Conservation (phyloP, 2,888 invertebrate genomes). For the Drosophila paracracens region DNA sequence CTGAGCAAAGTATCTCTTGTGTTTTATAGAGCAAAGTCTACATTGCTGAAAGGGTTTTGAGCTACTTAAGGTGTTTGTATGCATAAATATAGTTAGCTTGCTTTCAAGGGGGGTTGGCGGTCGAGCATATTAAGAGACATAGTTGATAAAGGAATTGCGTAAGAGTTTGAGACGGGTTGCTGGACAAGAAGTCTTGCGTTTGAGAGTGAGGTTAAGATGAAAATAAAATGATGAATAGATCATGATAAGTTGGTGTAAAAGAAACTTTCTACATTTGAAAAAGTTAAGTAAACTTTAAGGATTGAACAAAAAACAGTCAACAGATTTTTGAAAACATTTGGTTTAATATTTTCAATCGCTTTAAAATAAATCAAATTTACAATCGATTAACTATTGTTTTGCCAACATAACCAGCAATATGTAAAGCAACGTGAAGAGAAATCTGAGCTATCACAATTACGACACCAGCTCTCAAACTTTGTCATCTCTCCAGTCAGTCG, state of each 20-base stretch:
- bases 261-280: background rate
- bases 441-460: slow-evolving; percentile 38
- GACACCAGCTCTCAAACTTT: slow-evolving; percentile 42
- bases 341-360: background rate
- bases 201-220: slow-evolving; percentile 14
- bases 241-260: background rate
- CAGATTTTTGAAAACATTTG: background rate
- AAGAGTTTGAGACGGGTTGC: slow-evolving; percentile 19
- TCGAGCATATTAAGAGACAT: slow-evolving; percentile 22
- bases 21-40: slow-evolving; percentile 40
- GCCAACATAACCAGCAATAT: slow-evolving; percentile 18
- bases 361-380: background rate
- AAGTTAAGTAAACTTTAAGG: slow-evolving; percentile 1
- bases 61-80: slow-evolving; percentile 58
- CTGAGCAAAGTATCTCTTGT: slow-evolving; percentile 35
- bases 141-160: slow-evolving; percentile 33
- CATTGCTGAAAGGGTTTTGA: slow-evolving; percentile 37
- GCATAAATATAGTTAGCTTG: slow-evolving; percentile 62
- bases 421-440: slow-evolving; percentile 12
- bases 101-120: slow-evolving; percentile 20
- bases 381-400: slow-evolving; percentile 35
- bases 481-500: slow-evolving; percentile 39
- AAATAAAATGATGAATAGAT: slow-evolving; percentile 31
- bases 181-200: slow-evolving; percentile 14
- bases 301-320: background rate